These are phyloP conservation scores for Hemicrepidius hirtus DNA, from an alignment of 2,888 invertebrate species.

Conservation along the genomic window DNA sequence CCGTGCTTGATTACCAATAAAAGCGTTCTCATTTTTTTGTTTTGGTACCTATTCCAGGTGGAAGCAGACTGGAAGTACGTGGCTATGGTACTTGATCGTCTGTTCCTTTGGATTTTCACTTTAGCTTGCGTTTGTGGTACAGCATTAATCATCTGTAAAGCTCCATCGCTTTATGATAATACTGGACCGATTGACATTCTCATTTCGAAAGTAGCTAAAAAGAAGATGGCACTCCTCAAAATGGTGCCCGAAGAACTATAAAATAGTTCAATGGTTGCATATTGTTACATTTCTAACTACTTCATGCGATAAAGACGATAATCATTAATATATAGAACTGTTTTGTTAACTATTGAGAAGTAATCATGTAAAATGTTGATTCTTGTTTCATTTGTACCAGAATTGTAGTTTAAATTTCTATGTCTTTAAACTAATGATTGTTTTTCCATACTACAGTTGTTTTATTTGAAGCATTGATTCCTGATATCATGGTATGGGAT, in stretches of 20 bases:
- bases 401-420: slow-evolving; percentile 50
- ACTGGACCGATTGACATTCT: slow-evolving; percentile 92
- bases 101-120: slow-evolving; percentile 97
- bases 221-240: slow-evolving; percentile 90
- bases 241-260: slow-evolving; percentile 82
- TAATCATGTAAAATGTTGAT: slow-evolving; percentile 43
- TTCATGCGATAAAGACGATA: slow-evolving; percentile 69
- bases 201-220: slow-evolving; percentile 93
- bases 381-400: slow-evolving; percentile 49
- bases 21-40: slow-evolving; percentile 3
- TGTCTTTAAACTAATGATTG: slow-evolving; percentile 51
- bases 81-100: slow-evolving; percentile 95
- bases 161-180: slow-evolving; percentile 93
- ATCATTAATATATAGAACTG: slow-evolving; percentile 68
- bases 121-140: slow-evolving; percentile 94
- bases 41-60: slow-evolving; percentile 78
- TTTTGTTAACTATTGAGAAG: slow-evolving; percentile 60
- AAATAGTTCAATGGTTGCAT: slow-evolving; percentile 45
- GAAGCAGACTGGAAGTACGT: slow-evolving; percentile 99
- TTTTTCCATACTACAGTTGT: slow-evolving; percentile 40
- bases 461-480: slow-evolving; percentile 9
- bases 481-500: too few species aligned
- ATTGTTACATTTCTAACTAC: slow-evolving; percentile 48
- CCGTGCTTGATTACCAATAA: background rate
- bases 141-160: slow-evolving; percentile 90